A percentile compares a stretch with the other conserved stretches of the same genome.
Evolutionary conservation across 2,888 invertebrate genomes (phyloP).

Genomic region (Teleogryllus oceanicus): DNA sequence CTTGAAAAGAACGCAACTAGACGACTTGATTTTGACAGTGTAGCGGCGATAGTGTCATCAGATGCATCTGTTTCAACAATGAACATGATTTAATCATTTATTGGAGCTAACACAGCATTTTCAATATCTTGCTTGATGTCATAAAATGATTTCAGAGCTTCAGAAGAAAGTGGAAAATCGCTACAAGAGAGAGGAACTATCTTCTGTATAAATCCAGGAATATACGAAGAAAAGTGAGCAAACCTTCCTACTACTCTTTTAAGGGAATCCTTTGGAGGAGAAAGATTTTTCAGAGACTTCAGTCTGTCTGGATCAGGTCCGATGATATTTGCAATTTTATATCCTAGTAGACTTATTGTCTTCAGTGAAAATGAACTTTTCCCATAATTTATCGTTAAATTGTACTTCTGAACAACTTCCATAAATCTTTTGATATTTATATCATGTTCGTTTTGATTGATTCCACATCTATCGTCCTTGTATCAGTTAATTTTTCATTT

Average conservation of each 20-base stretch:
- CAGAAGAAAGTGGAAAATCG: neutral
- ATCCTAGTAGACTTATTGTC: neutral
- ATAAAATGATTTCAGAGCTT: neutral
- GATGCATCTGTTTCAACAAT: conserved; percentile 37
- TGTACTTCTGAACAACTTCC: conserved; percentile 20
- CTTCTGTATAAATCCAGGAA: conserved; percentile 20
- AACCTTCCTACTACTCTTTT: conserved; percentile 19
- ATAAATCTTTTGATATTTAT: conserved; percentile 18
- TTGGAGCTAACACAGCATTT: neutral
- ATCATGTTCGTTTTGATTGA: conserved; percentile 33
- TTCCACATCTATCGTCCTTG: conserved; percentile 35
- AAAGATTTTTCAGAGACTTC: neutral
- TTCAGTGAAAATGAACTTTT: neutral
- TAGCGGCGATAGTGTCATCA: conserved; percentile 32
- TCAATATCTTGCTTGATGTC: neutral
- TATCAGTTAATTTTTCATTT: conserved; percentile 32
- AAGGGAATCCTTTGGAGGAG: neutral
- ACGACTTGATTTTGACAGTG: conserved; percentile 33
- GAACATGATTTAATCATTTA: conserved; percentile 22
- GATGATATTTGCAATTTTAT: neutral
- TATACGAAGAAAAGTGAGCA: conserved; percentile 20
- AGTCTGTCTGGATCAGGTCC: conserved; percentile 18
- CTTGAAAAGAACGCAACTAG: conserved; percentile 29
- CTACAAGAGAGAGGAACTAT: neutral
- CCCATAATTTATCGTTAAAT: neutral